phyloP scores from a whole-genome alignment of 2,888 invertebrate species.

The Agapostemon virescens region DNA sequence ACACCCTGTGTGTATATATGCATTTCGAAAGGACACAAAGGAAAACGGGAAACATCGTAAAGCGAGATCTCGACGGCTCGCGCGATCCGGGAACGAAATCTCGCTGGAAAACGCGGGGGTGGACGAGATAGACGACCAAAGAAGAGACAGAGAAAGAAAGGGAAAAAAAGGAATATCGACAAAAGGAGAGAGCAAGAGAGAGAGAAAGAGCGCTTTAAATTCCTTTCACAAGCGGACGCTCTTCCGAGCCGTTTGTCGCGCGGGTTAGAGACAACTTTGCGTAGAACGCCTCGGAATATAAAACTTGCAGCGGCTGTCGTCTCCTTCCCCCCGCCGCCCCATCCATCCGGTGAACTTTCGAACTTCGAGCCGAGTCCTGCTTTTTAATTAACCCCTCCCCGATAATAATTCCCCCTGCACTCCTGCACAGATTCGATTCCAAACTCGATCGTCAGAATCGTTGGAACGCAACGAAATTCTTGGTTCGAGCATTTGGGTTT shows the following conservation, averaged over 20 bases:
- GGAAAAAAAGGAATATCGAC: background rate
- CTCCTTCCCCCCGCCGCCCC: background rate
- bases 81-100: background rate
- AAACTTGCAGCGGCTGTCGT: constrained; percentile 17
- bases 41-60: background rate
- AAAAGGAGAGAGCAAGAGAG: background rate
- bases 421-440: no score
- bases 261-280: constrained; percentile 35
- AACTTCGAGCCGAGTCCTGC: background rate
- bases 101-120: background rate
- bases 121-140: background rate
- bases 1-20: background rate
- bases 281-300: constrained; percentile 25
- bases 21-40: background rate
- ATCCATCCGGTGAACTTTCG: background rate
- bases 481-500: no score
- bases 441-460: no score
- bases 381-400: background rate
- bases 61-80: background rate
- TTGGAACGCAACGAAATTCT: no score
- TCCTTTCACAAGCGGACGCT: constrained; percentile 21
- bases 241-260: constrained; percentile 32
- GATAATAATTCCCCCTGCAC: background rate
- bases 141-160: background rate
- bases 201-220: constrained; percentile 28